Evolutionary conservation across 2,113 vertebrate species (phyloP).

Genomic region (Crotophaga sulcirostris): DNA sequence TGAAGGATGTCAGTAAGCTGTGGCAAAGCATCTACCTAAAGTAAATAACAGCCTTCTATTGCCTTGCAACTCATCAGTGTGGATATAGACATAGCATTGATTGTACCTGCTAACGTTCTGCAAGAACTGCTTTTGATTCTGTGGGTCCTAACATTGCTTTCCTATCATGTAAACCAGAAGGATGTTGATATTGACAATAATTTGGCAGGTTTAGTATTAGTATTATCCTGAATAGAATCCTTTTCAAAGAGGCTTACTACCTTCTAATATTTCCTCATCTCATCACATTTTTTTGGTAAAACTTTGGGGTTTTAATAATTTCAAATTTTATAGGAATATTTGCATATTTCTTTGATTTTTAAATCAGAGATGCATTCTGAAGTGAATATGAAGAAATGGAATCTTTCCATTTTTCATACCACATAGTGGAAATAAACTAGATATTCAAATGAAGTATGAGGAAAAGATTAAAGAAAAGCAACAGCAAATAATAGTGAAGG

Average conservation of each 20-base stretch:
- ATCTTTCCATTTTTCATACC: background rate
- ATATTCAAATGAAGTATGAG: slow-evolving; percentile 6
- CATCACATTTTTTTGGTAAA: background rate
- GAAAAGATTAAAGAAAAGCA: slow-evolving; percentile 23
- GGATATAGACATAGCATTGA: background rate
- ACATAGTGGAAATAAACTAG: background rate
- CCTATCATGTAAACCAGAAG: background rate
- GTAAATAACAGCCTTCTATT: background rate
- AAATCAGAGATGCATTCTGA: background rate
- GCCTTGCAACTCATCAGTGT: background rate
- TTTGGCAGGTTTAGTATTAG: background rate
- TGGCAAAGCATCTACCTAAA: background rate
- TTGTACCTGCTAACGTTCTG: background rate
- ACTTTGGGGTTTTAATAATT: background rate
- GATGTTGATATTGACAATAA: background rate
- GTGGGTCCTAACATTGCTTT: background rate
- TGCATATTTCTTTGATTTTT: background rate
- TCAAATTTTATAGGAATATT: background rate
- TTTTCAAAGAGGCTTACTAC: background rate
- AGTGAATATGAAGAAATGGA: background rate
- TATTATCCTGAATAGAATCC: background rate
- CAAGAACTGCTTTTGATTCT: background rate
- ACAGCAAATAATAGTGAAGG: slow-evolving; percentile 19
- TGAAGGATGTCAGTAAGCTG: background rate
- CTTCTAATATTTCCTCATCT: background rate